Evolutionary conservation across 2,888 invertebrate genomes (phyloP).

Genomic region (Leptura quadrifasciata): DNA sequence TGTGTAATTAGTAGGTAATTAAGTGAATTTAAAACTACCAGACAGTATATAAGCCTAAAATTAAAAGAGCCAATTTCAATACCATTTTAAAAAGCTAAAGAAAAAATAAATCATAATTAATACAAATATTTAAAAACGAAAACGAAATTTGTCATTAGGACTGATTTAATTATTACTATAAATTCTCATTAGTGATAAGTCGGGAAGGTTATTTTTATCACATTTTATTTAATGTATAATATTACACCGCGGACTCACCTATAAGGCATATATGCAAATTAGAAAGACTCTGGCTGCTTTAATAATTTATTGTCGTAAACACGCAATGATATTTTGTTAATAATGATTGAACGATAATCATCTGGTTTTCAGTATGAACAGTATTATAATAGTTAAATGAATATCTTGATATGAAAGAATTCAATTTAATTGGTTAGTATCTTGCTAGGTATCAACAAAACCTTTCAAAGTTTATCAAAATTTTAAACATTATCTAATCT

Average conservation of each 20-base stretch:
- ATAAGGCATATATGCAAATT: conserved; percentile 17
- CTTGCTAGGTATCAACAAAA: too few species aligned
- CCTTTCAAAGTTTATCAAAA: too few species aligned
- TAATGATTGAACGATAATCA: conserved; percentile 6
- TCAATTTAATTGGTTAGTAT: too few species aligned
- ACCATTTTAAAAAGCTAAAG: background rate
- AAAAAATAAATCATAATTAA: background rate
- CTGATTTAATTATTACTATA: conserved; percentile 16
- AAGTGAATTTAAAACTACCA: too few species aligned
- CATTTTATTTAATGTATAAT: background rate
- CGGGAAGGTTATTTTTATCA: background rate
- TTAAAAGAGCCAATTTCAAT: background rate
- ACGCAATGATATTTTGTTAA: background rate
- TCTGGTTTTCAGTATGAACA: background rate
- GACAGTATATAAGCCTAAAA: too few species aligned
- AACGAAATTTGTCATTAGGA: conserved; percentile 12
- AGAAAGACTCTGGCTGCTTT: background rate
- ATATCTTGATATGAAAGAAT: background rate
- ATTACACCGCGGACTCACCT: background rate
- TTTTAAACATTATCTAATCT: too few species aligned
- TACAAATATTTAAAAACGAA: background rate
- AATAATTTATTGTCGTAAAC: conserved; percentile 6
- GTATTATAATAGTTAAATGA: background rate
- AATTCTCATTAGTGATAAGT: background rate
- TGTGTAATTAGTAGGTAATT: too few species aligned